Conservation (phyloP, 2,888 invertebrate species). For the Diploptera punctata region DNA sequence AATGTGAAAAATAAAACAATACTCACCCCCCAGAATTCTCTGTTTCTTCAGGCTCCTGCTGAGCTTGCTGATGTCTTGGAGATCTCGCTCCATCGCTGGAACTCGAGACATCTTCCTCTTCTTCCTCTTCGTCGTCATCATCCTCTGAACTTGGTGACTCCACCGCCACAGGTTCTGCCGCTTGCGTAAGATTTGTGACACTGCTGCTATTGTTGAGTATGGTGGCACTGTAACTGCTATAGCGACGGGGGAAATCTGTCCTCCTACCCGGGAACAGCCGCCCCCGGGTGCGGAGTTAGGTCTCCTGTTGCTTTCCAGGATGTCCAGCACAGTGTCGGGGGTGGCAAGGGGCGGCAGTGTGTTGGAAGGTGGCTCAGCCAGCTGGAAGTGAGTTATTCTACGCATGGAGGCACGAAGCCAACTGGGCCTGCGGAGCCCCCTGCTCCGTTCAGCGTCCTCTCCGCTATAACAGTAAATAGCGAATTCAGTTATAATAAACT, state of each 20-base stretch:
- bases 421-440: conserved; percentile 41
- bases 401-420: conserved; percentile 66
- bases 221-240: conserved; percentile 11
- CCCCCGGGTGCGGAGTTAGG: conserved; percentile 19
- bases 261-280: conserved; percentile 41
- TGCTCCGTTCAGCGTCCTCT: conserved; percentile 46
- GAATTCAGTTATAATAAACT: neutral
- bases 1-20: no score
- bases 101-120: conserved; percentile 26
- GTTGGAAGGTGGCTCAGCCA: conserved; percentile 52
- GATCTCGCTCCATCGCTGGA: neutral
- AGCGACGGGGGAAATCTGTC: conserved; percentile 30
- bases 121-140: conserved; percentile 17
- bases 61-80: neutral
- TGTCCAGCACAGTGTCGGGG: conserved; percentile 13
- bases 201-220: neutral
- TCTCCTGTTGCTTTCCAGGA: conserved; percentile 42
- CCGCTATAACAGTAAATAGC: conserved; percentile 26
- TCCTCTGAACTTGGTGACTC: conserved; percentile 16
- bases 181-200: neutral
- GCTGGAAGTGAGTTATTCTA: conserved; percentile 58
- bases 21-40: no score
- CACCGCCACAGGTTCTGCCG: conserved; percentile 2
- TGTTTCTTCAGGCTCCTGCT: no score
- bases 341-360: conserved; percentile 31